Evolutionary conservation across 2,113 vertebrate species (phyloP).

Genomic region (Melanostigma gelatinosum): DNA sequence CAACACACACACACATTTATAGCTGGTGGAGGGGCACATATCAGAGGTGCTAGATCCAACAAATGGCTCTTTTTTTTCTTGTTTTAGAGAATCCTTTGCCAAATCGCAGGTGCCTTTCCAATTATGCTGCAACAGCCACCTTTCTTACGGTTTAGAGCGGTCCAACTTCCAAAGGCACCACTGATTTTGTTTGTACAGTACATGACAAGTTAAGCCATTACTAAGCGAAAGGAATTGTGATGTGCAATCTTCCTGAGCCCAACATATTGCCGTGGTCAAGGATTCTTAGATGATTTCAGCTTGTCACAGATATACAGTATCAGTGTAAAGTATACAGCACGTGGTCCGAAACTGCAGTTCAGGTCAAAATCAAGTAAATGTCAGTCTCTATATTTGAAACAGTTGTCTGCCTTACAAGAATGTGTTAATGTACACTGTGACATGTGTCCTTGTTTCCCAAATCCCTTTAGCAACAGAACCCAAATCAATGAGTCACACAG

Average conservation of each 20-base stretch:
- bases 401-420: neutral
- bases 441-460: slow-evolving; percentile 3
- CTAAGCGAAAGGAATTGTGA: neutral
- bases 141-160: slow-evolving; percentile 64
- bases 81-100: slow-evolving; percentile 55
- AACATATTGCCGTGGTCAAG: neutral
- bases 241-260: neutral
- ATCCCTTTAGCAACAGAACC: slow-evolving; percentile 21
- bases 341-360: neutral
- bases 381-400: neutral
- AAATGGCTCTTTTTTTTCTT: slow-evolving; percentile 27
- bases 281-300: neutral
- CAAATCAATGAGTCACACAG: slow-evolving; percentile 34
- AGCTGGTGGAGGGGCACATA: slow-evolving; percentile 13
- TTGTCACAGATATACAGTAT: neutral
- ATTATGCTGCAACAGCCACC: slow-evolving; percentile 63
- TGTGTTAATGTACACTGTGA: neutral
- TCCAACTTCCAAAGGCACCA: slow-evolving; percentile 65
- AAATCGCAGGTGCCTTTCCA: slow-evolving; percentile 82
- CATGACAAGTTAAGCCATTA: slow-evolving; percentile 36
- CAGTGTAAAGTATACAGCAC: too few relatives aligned
- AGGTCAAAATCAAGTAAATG: slow-evolving; percentile 5
- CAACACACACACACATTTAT: slow-evolving; percentile 22
- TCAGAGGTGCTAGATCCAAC: slow-evolving; percentile 15
- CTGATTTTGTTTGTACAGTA: slow-evolving; percentile 4